phyloP scores from a whole-genome alignment of 2,797 vertebrate genomes.

The Chaunax sp. region DNA sequence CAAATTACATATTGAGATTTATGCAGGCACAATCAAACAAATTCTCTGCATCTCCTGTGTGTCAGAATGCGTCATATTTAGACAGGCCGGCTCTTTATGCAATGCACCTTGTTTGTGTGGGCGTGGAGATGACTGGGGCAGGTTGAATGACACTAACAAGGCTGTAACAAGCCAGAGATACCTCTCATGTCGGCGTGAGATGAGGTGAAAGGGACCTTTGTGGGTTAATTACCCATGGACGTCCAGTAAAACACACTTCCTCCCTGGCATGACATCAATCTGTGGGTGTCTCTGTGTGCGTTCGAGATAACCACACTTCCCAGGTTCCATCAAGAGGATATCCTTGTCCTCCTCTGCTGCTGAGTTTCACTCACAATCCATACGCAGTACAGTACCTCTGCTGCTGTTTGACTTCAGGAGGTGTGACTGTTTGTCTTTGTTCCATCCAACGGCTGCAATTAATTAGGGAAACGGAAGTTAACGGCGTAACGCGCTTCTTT shows the following conservation, averaged over 20 bases:
- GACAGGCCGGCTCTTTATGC: constrained; percentile 21
- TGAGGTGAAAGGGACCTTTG: constrained; percentile 59
- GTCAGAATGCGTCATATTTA: constrained; percentile 23
- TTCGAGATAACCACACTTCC: neutral
- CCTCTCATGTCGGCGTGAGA: constrained; percentile 52
- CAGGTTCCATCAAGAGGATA: constrained; percentile 20
- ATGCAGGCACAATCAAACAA: constrained; percentile 23
- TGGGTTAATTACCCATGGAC: constrained; percentile 66
- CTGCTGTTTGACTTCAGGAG: constrained; percentile 49
- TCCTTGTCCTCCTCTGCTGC: constrained; percentile 22
- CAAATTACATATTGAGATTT: constrained; percentile 18
- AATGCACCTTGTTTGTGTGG: constrained; percentile 26
- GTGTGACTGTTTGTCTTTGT: constrained; percentile 42
- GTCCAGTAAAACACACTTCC: constrained; percentile 41
- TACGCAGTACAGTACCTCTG: neutral
- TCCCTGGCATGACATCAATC: constrained; percentile 37
- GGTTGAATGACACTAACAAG: constrained; percentile 72
- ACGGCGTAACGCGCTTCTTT: constrained; percentile 35
- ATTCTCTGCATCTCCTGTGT: constrained; percentile 3
- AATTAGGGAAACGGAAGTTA: constrained; percentile 56
- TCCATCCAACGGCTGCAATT: constrained; percentile 57
- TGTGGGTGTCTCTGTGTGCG: constrained; percentile 4
- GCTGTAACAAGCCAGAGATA: constrained; percentile 39
- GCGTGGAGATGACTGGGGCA: constrained; percentile 31
- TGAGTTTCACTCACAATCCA: constrained; percentile 34